These are phyloP conservation scores for Sardinella longiceps DNA, from an alignment of 2,797 vertebrate species.

Conservation along the genomic window DNA sequence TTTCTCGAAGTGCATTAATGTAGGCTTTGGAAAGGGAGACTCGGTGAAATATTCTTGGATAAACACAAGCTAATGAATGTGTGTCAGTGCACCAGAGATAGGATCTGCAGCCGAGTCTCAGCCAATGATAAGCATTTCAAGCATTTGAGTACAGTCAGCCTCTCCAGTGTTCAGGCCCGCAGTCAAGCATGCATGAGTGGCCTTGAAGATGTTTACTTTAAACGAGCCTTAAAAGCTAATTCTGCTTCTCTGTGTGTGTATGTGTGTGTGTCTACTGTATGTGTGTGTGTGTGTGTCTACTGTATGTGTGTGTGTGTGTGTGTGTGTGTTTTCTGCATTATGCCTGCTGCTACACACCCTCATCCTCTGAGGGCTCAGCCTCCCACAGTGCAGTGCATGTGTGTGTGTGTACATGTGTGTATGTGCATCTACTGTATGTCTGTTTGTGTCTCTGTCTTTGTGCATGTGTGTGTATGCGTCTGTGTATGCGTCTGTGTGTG, in stretches of 20 bases:
- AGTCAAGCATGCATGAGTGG: not conserved
- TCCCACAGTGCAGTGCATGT: not conserved
- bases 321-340: not conserved
- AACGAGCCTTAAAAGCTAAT: constrained; percentile 5
- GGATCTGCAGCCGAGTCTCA: not conserved
- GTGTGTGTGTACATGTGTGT: not conserved
- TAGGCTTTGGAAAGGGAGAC: not conserved
- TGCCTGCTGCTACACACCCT: not conserved
- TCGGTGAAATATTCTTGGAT: not conserved
- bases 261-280: too few species aligned
- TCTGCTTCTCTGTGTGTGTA: not conserved
- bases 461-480: not conserved
- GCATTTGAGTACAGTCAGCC: not conserved
- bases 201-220: constrained; percentile 15
- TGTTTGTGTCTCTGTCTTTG: not conserved
- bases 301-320: not conserved
- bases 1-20: not conserved
- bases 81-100: not conserved
- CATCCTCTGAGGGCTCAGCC: constrained; percentile 14
- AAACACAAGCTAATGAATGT: not conserved
- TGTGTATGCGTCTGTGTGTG: not conserved
- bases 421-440: not conserved
- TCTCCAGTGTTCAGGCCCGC: not conserved
- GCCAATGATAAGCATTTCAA: not conserved
- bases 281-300: not conserved